Percentiles rank a stretch among this genome's conserved stretches.
Conservation (phyloP, 2,797 vertebrate genomes). For the Taenioides sp. region DNA sequence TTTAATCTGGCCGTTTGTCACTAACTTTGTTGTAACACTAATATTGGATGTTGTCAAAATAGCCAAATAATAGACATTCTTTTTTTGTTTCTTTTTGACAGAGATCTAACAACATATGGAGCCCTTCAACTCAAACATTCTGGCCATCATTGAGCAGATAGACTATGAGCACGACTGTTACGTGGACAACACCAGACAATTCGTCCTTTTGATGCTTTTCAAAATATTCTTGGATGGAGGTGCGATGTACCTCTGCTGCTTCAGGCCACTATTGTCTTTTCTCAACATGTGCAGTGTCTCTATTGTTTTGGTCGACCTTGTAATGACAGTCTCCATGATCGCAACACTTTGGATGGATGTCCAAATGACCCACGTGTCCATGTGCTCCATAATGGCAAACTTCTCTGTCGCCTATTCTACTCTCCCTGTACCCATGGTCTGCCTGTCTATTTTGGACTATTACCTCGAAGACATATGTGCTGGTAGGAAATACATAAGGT, state of each 20-base stretch:
- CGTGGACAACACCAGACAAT: conserved; percentile 45
- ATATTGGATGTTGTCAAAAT: neutral
- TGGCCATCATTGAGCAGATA: conserved; percentile 58
- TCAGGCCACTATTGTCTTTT: conserved; percentile 41
- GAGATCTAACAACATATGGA: neutral
- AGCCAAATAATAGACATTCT: neutral
- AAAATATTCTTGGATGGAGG: conserved; percentile 64
- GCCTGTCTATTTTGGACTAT: conserved; percentile 63
- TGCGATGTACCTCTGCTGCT: conserved; percentile 36
- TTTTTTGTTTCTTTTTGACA: too few relatives aligned
- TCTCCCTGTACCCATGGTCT: conserved; percentile 67
- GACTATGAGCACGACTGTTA: neutral
- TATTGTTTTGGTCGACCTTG: conserved; percentile 58
- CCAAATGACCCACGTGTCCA: neutral
- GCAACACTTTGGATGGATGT: conserved; percentile 38
- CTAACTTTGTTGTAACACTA: neutral
- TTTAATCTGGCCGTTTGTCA: neutral
- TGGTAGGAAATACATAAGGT: conserved; percentile 15
- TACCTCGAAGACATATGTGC: conserved; percentile 7
- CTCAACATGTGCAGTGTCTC: conserved; percentile 63
- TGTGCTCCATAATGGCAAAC: conserved; percentile 64
- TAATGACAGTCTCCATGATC: conserved; percentile 30
- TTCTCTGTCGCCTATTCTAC: conserved; percentile 50
- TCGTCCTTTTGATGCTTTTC: conserved; percentile 55
- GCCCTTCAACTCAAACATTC: conserved; percentile 36